A percentile compares a stretch with the other conserved stretches of the same genome.
These are phyloP conservation scores for Pocillopora meandrina DNA, from an alignment of 92 coral and sea anemone genomes.

Conservation along the genomic window DNA sequence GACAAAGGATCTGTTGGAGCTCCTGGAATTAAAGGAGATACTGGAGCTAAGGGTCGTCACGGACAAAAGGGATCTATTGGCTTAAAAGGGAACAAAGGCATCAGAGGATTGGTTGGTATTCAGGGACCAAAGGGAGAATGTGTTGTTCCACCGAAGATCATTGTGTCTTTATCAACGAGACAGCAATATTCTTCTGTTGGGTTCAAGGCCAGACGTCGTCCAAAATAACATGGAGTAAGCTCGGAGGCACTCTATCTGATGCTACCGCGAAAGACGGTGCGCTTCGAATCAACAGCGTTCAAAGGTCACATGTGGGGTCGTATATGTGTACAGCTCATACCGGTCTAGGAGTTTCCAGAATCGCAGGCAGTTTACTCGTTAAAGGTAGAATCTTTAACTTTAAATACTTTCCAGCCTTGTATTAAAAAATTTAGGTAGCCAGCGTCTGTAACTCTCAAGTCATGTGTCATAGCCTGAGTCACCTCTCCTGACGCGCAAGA, in stretches of 20 bases:
- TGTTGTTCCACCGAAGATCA: background rate
- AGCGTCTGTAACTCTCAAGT: background rate
- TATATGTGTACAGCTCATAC: no score
- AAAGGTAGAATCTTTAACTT: constrained; percentile 3
- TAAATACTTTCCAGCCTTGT: background rate
- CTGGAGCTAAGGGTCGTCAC: background rate
- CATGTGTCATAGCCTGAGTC: background rate
- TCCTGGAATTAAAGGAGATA: constrained; percentile 27
- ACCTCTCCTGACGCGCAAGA: no score
- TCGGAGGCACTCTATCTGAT: no score
- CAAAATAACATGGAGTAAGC: no score
- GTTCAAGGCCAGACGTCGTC: no score
- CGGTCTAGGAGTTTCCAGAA: background rate
- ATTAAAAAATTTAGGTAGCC: no score
- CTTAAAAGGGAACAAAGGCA: constrained; percentile 18
- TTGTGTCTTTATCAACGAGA: no score
- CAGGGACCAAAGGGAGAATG: constrained; percentile 37
- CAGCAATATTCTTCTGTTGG: no score
- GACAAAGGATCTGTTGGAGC: constrained; percentile 32
- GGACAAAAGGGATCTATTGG: constrained; percentile 28
- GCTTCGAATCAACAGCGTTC: no score
- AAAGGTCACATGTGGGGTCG: no score
- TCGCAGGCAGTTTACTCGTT: background rate
- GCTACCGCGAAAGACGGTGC: no score
- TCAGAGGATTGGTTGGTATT: constrained; percentile 1